Base-by-base conservation (phyloP, 2,113 vertebrate species). In the Rissa tridactyla region DNA sequence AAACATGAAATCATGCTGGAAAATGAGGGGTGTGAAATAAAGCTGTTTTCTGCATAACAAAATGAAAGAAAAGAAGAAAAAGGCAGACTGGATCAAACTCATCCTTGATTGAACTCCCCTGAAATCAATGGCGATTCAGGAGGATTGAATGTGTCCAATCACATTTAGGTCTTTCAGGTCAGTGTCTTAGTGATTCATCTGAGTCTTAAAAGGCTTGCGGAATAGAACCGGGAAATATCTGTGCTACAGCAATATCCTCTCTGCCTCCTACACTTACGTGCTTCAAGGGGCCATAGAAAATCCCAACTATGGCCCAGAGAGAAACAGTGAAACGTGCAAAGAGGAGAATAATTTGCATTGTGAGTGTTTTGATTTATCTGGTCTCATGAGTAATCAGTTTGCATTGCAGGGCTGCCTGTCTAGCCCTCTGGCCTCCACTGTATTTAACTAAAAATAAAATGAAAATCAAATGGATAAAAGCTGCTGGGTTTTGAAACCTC, bases 401-500 rank as follows among this genome's bases (percentile, higher is more conserved):
- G 32, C 51, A 54, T 70, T 86, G 25, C 80, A 77, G 42, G 46
- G 46, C 30, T 92, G 55, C 72, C 82, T 95, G 1, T 54, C 42
- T 60, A 62, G 11, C 17, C 19, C 2, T 18, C 47, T 68, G 69
- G 13, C 77, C 42, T 94, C 40, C 16, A 1, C 20, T 82, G 11
- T 32, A 36, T 84, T 94, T 95, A 81, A 70, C 38, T 87, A n/a
- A 86, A 91, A 95, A 73, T 49, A 82, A 94, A 96, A 82, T 52
- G 54, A 73, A 72, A 60, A 10, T 4, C 27, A 78, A 94, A 78
- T 14, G 78, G 51, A 84, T 60, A 86, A 75, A 89, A 96, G 47
- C 86, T 84, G 46, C 77, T 71, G 73, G 57, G 52, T 42, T 96
- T 91, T 64, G 78, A 95, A 96, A 72, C 36, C 57, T 92, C 52